A percentile compares a stretch with the other conserved stretches of the same genome.
These are phyloP conservation scores for Acomys russatus DNA, from an alignment of 2,797 vertebrate genomes.

Conservation along the genomic window DNA sequence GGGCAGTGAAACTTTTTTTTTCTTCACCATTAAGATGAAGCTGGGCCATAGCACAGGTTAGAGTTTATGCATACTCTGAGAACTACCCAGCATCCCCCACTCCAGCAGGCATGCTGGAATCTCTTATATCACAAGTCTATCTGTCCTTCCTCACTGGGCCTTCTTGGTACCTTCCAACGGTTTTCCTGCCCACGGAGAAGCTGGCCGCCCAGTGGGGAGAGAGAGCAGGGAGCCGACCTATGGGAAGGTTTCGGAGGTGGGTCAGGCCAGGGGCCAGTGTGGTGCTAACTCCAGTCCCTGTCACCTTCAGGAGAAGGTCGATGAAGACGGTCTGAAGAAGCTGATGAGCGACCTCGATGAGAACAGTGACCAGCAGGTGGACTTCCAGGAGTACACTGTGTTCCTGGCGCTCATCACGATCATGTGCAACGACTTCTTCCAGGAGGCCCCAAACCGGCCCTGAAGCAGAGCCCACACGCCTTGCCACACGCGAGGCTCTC, in stretches of 20 bases:
- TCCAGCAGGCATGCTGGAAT: not conserved
- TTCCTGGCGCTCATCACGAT: constrained; percentile 84
- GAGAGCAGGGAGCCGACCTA: not conserved
- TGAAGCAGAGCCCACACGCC: not conserved
- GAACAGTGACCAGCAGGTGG: constrained; percentile 87
- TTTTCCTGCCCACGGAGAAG: too few relatives aligned
- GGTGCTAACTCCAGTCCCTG: constrained; percentile 39
- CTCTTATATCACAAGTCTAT: not conserved
- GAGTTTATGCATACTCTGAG: not conserved
- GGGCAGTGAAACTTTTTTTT: not conserved
- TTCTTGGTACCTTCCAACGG: not conserved
- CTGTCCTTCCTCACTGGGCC: not conserved
- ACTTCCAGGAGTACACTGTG: constrained; percentile 88
- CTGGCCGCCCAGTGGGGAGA: not conserved
- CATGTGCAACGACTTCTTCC: constrained; percentile 86
- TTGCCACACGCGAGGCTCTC: not conserved
- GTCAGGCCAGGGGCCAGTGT: not conserved
- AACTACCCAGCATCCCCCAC: not conserved
- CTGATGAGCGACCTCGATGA: constrained; percentile 86
- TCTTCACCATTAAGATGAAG: not conserved
- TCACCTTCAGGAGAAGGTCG: constrained; percentile 64
- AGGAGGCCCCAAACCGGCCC: not conserved
- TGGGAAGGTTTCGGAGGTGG: not conserved
- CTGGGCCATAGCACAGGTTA: not conserved
- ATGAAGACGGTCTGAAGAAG: constrained; percentile 79